A percentile compares a stretch with the other conserved stretches of the same genome.
These are phyloP conservation scores for Belonocnema kinseyi DNA, from an alignment of 1,140 invertebrate genomes.

Conservation along the genomic window DNA sequence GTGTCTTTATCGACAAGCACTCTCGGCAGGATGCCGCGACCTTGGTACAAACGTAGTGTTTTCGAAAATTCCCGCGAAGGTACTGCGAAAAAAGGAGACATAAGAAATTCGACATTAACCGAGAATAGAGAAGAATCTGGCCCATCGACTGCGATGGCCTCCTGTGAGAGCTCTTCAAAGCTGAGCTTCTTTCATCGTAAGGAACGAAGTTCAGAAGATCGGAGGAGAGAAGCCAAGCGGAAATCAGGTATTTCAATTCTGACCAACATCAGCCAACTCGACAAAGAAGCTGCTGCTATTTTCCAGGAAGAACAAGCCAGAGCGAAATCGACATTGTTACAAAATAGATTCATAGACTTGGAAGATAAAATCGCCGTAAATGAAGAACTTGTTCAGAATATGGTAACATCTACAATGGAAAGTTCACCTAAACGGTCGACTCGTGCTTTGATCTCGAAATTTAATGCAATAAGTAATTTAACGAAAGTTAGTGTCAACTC, in stretches of 20 bases:
- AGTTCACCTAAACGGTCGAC: conserved; percentile 74
- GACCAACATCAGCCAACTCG: conserved; percentile 88
- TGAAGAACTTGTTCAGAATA: conserved; percentile 65
- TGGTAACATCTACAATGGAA: conserved; percentile 63
- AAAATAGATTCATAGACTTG: conserved; percentile 62
- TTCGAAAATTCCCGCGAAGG: conserved; percentile 48
- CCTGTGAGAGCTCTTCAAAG: conserved; percentile 59
- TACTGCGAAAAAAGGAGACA: conserved; percentile 36
- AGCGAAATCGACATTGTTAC: conserved; percentile 62
- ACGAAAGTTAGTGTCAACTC: conserved; percentile 77
- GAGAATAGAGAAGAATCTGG: conserved; percentile 52
- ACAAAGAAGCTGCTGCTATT: conserved; percentile 86
- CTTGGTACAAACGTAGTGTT: conserved; percentile 80
- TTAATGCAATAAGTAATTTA: conserved; percentile 79
- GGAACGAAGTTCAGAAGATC: conserved; percentile 70
- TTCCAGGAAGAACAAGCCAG: conserved; percentile 78
- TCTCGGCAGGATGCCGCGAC: conserved; percentile 76
- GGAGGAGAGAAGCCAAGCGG: conserved; percentile 73
- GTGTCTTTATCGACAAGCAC: conserved; percentile 68
- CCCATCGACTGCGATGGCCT: conserved; percentile 33
- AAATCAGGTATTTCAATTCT: conserved; percentile 80
- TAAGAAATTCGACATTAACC: conserved; percentile 42
- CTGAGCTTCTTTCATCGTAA: conserved; percentile 64
- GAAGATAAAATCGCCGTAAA: conserved; percentile 64
- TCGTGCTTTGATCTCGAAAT: conserved; percentile 79